Evolutionary conservation across 2,888 invertebrate species (phyloP), one percentile per base, ranked within the genome.

Genomic region (Ditula angustiorana): DNA sequence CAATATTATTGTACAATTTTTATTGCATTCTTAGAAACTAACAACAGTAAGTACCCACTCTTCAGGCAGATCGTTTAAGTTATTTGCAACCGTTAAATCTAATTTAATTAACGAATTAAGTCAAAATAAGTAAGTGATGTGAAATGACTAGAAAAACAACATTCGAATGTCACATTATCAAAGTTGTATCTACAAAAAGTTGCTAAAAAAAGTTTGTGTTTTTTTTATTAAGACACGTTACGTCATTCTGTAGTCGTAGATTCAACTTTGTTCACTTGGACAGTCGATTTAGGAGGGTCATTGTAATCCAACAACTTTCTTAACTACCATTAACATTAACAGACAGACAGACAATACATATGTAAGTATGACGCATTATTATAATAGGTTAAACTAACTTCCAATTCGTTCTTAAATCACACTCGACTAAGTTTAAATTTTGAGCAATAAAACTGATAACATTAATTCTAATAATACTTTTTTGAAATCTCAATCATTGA

Each of bases 101-200:
- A 37, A 24, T 47, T 24, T 13, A n/a, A 52, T 5, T 7, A 8
- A 35, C 8, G 16, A 11, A 13, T 11, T 30, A 19, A 16, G 13
- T 23, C 11, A 5, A 56, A 56, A 41, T 16, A 19, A 41, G n/a
- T 47, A 16, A 19, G 74, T 78, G 77, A 79, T 79, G 77, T 72
- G 69, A 59, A 73, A 75, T 83, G 83, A 83, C 83, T 83, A 83
- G 83, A 84, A 69, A 74, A 74, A 74, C 60, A 73, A 68, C 68
- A 67, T 53, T 58, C 58, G 57, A 46, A 60, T n/a, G n/a, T n/a
- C n/a, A n/a, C n/a, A n/a, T n/a, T n/a, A n/a, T n/a, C n/a, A n/a
- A n/a, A n/a, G n/a, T n/a, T n/a, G n/a, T n/a, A n/a, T n/a, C n/a
- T n/a, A n/a, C n/a, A n/a, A n/a, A n/a, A 37, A 58, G 35, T 24